These are phyloP conservation scores for Margarornis squamiger DNA, from an alignment of 2,797 vertebrate species.

Conservation along the genomic window DNA sequence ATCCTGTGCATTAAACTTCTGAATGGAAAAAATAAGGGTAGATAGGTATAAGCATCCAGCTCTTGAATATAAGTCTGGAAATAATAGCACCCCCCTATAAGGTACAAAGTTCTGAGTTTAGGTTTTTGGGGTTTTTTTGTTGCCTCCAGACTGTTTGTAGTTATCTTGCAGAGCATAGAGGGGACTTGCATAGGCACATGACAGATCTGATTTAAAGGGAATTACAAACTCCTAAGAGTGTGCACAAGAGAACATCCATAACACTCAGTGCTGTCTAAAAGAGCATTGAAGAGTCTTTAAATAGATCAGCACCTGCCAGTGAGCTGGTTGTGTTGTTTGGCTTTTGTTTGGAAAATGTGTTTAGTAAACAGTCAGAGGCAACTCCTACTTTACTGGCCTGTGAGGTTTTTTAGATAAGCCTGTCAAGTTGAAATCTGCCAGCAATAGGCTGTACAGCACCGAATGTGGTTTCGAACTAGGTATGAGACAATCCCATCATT, in stretches of 20 bases:
- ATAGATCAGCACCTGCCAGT: neutral
- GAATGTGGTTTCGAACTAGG: neutral
- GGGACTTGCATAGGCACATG: neutral
- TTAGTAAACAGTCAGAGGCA: neutral
- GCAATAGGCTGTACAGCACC: neutral
- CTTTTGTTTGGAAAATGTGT: constrained; percentile 1
- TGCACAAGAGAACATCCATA: neutral
- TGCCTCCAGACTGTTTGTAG: neutral
- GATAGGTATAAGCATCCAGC: neutral
- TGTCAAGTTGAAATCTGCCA: neutral
- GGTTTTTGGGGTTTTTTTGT: neutral
- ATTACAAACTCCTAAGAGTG: neutral
- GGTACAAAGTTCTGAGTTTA: neutral
- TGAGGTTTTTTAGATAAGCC: neutral
- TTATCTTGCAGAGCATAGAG: neutral
- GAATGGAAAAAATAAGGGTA: neutral
- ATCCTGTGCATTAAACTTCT: neutral
- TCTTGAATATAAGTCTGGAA: neutral
- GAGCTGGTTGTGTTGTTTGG: neutral
- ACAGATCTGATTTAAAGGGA: neutral
- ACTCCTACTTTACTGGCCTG: neutral
- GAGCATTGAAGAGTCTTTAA: neutral
- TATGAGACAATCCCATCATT: neutral
- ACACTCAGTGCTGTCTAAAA: neutral
- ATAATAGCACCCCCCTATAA: neutral